Percentiles rank a stretch among this genome's conserved stretches.
phyloP scores from a whole-genome alignment of 2,797 vertebrate species.

The Calcarius lapponicus region DNA sequence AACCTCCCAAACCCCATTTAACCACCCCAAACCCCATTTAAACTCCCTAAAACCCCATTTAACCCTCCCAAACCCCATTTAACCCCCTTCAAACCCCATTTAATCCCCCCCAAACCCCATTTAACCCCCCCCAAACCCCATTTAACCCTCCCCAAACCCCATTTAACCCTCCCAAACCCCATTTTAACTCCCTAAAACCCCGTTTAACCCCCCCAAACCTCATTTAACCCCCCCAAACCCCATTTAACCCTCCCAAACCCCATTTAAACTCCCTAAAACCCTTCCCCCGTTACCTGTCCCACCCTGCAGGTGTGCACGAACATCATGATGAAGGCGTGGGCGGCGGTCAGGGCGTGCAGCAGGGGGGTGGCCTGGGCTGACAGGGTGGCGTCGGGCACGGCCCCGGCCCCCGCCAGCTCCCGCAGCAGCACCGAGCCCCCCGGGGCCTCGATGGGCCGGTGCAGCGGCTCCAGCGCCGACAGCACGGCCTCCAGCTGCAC shows the following conservation, averaged over 20 bases:
- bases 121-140: too few relatives aligned
- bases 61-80: too few relatives aligned
- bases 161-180: too few relatives aligned
- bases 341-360: constrained; percentile 92
- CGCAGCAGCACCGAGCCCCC: constrained; percentile 93
- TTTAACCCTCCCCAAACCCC: not conserved
- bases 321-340: constrained; percentile 98
- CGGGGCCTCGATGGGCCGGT: constrained; percentile 93
- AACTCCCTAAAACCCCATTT: too few relatives aligned
- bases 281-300: constrained; percentile 84
- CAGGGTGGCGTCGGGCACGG: constrained; percentile 90
- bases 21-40: too few relatives aligned
- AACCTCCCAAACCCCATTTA: not conserved
- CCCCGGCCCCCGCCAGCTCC: constrained; percentile 91
- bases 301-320: constrained; percentile 97
- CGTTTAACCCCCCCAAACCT: not conserved
- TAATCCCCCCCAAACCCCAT: not conserved
- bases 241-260: not conserved
- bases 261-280: not conserved
- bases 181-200: too few relatives aligned
- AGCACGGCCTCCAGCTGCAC: constrained; percentile 93
- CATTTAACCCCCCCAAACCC: not conserved
- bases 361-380: constrained; percentile 93
- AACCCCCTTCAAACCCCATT: not conserved
- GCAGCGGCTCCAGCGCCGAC: constrained; percentile 90